Evolutionary conservation across 2,888 invertebrate species (phyloP).

Genomic region (Argynnis bischoffii): DNA sequence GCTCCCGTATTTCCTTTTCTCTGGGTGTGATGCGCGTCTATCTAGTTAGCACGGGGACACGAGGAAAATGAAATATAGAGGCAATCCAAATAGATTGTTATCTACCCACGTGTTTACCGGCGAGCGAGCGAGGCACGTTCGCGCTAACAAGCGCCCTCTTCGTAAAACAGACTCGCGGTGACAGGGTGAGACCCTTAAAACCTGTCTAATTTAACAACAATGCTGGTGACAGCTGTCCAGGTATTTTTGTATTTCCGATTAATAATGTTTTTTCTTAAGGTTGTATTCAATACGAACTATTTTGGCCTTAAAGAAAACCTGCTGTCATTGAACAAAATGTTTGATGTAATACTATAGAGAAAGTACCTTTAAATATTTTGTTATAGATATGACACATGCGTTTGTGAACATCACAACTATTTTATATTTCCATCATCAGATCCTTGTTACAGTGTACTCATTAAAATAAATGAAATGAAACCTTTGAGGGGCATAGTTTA

Average conservation of each 20-base stretch:
- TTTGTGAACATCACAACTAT: too few relatives aligned
- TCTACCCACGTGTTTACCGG: slow-evolving; percentile 82
- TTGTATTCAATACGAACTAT: background rate
- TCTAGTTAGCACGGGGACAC: slow-evolving; percentile 77
- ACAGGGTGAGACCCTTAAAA: slow-evolving; percentile 63
- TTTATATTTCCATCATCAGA: too few relatives aligned
- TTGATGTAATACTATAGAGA: too few relatives aligned
- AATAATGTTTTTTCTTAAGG: slow-evolving; percentile 3
- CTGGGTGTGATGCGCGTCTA: slow-evolving; percentile 64
- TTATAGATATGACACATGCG: too few relatives aligned
- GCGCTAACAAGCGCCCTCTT: slow-evolving; percentile 73
- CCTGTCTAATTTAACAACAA: slow-evolving; percentile 62
- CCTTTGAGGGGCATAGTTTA: too few relatives aligned
- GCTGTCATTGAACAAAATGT: too few relatives aligned
- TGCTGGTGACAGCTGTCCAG: slow-evolving; percentile 73
- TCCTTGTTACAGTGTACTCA: too few relatives aligned
- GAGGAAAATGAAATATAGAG: slow-evolving; percentile 82
- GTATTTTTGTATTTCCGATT: slow-evolving; percentile 43
- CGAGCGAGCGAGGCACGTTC: slow-evolving; percentile 76
- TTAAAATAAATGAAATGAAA: too few relatives aligned
- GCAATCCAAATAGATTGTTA: slow-evolving; percentile 83
- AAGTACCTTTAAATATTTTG: too few relatives aligned
- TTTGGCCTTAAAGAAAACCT: background rate
- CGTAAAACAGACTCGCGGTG: slow-evolving; percentile 59
- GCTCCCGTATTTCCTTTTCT: slow-evolving; percentile 73